Conservation (phyloP, 2,113 vertebrate genomes). For the Hymenochirus boettgeri region DNA sequence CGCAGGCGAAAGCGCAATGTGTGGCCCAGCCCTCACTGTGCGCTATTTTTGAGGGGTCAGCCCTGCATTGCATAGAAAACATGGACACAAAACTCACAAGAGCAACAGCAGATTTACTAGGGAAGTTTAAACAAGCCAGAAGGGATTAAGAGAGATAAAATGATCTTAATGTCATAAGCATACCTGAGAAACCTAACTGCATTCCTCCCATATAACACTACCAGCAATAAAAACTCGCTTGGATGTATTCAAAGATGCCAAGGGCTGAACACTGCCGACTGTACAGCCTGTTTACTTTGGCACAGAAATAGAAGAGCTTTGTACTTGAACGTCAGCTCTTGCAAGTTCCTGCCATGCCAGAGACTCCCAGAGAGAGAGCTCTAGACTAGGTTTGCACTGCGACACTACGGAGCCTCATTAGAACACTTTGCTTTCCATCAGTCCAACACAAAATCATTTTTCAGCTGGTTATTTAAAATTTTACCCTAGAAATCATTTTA, state of each 20-base stretch:
- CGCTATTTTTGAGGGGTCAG: no score
- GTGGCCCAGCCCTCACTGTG: no score
- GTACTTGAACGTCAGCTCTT: slow-evolving; percentile 2
- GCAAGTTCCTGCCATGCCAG: slow-evolving; percentile 19
- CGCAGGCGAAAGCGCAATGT: no score
- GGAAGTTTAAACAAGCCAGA: not conserved
- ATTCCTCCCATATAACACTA: slow-evolving; percentile 9
- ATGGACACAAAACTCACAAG: no score
- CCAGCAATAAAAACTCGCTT: not conserved
- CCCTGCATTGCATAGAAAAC: no score
- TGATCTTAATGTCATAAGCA: not conserved
- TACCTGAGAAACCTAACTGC: not conserved
- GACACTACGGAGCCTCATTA: slow-evolving; percentile 13
- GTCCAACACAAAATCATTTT: no score
- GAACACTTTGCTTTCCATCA: not conserved
- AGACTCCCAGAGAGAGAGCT: slow-evolving; percentile 1
- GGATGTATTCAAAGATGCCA: slow-evolving; percentile 26
- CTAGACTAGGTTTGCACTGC: not conserved
- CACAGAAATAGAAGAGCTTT: slow-evolving; percentile 18
- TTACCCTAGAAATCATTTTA: no score
- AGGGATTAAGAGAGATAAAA: not conserved
- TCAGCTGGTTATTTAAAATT: no score
- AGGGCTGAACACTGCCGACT: slow-evolving; percentile 3
- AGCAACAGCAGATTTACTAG: no score
- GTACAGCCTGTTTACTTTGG: slow-evolving; percentile 37